These are phyloP conservation scores for Sipha flava DNA, from an alignment of 1,140 invertebrate genomes.

Conservation along the genomic window DNA sequence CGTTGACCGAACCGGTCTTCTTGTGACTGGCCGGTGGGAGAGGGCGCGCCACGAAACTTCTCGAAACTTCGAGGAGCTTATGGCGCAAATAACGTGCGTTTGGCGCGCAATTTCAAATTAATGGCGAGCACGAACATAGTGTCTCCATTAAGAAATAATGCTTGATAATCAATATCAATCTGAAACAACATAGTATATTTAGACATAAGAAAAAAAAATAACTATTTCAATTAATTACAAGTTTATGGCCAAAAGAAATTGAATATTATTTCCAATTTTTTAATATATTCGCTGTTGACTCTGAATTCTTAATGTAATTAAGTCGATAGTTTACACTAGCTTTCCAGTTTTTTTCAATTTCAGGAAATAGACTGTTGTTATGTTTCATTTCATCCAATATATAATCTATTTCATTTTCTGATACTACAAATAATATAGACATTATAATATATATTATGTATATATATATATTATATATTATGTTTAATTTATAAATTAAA, in stretches of 20 bases:
- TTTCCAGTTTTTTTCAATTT: background rate
- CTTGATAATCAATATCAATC: too few relatives aligned
- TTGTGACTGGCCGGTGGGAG: too few relatives aligned
- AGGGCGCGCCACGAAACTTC: too few relatives aligned
- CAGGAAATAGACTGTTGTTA: background rate
- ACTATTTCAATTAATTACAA: background rate
- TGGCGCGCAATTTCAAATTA: too few relatives aligned
- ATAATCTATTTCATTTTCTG: background rate
- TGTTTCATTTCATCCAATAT: background rate
- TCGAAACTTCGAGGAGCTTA: too few relatives aligned
- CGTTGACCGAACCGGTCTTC: too few relatives aligned
- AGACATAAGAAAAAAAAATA: too few relatives aligned
- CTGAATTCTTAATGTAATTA: background rate
- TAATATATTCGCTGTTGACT: background rate
- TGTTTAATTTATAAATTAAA: background rate
- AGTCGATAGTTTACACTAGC: background rate
- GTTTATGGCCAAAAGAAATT: background rate
- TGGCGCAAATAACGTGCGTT: too few relatives aligned
- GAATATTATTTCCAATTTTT: background rate
- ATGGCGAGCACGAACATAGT: too few relatives aligned
- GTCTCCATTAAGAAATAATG: too few relatives aligned
- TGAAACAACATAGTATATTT: too few relatives aligned
- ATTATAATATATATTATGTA: background rate
- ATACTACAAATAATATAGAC: background rate
- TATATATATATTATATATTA: too few relatives aligned